A percentile compares a stretch with the other conserved stretches of the same genome.
Conservation (phyloP, 1,140 invertebrate genomes). For the Panonychus citri region DNA sequence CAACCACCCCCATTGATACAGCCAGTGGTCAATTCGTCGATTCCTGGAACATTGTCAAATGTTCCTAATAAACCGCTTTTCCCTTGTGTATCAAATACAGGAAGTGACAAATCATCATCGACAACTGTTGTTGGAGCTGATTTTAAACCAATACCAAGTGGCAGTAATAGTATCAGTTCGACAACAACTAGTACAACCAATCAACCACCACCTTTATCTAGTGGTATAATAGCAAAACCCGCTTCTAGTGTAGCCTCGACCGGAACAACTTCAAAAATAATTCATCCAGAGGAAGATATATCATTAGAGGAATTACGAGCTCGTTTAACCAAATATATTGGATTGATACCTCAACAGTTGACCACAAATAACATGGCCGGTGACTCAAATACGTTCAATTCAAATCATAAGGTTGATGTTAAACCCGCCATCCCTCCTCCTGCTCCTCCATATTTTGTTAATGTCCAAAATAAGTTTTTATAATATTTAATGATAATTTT, state of each 20-base stretch:
- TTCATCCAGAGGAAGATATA: conserved; percentile 80
- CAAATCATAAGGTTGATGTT: too few species aligned
- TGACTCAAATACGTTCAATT: too few species aligned
- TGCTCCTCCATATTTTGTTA: too few species aligned
- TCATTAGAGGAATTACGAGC: conserved; percentile 66
- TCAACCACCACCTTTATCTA: not conserved
- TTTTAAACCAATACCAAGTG: conserved; percentile 1
- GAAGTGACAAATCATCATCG: not conserved
- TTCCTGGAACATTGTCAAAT: not conserved
- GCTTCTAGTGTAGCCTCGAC: conserved; percentile 46
- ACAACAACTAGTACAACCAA: not conserved
- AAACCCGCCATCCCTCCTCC: too few species aligned
- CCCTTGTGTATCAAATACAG: not conserved
- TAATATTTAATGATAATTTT: too few species aligned
- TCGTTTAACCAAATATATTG: conserved; percentile 44
- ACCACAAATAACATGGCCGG: too few species aligned
- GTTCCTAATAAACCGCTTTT: not conserved
- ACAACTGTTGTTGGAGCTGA: conserved; percentile 1
- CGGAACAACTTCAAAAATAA: conserved; percentile 63
- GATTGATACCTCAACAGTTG: not conserved
- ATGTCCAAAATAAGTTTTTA: too few species aligned
- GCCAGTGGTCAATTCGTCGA: not conserved
- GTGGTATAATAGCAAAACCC: conserved; percentile 6
- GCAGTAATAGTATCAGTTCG: not conserved
- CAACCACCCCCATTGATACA: not conserved